Evolutionary conservation across 2,888 invertebrate species (phyloP).

Genomic region (Ennomos erosarius): DNA sequence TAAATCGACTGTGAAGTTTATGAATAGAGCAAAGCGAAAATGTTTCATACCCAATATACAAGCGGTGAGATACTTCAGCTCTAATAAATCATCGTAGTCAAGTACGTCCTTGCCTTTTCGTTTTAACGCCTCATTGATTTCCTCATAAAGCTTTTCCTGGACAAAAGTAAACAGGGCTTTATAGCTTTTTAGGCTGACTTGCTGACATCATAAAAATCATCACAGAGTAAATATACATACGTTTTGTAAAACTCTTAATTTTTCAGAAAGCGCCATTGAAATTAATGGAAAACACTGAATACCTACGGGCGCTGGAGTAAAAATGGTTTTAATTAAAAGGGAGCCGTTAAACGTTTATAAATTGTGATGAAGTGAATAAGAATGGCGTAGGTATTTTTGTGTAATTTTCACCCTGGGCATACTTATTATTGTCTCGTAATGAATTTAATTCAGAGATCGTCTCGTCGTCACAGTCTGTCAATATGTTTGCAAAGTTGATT

Average conservation of each 20-base stretch:
- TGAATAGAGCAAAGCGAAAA: slow-evolving; percentile 11
- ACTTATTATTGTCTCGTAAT: no score
- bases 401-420: not conserved
- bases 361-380: slow-evolving; percentile 1
- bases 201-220: not conserved
- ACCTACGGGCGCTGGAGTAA: slow-evolving; percentile 2
- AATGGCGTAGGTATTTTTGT: not conserved
- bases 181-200: slow-evolving; percentile 1
- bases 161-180: slow-evolving; percentile 24
- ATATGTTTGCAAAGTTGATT: no score
- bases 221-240: not conserved
- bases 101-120: slow-evolving; percentile 58
- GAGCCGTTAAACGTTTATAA: slow-evolving; percentile 3
- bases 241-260: not conserved
- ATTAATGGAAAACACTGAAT: slow-evolving; percentile 14
- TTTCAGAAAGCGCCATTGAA: not conserved
- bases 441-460: no score
- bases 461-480: no score
- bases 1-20: slow-evolving; percentile 2
- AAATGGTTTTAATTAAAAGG: slow-evolving; percentile 17
- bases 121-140: slow-evolving; percentile 57
- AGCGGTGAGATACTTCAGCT: slow-evolving; percentile 63
- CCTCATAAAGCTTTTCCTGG: slow-evolving; percentile 65
- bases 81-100: slow-evolving; percentile 65
- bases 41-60: slow-evolving; percentile 60